Evolutionary conservation across 2,888 invertebrate species (phyloP), one percentile per base, ranked within the genome.

Genomic region (Scaptomyza tumidula): DNA sequence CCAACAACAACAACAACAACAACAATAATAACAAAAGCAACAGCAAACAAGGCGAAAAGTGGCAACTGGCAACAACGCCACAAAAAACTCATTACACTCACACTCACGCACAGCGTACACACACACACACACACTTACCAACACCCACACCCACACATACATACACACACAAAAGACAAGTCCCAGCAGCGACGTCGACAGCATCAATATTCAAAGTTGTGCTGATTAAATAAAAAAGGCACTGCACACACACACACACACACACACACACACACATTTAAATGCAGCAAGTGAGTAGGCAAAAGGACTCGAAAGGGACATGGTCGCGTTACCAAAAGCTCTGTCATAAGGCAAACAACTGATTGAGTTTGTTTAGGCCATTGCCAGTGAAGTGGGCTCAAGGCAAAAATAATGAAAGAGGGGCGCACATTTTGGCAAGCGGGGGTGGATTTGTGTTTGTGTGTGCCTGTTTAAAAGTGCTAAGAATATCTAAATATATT

Each of bases 361-460:
- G 80, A 80, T 80, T 80, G 81, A 80, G 80, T 78, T 78, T 75
- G 75, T 78, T 80, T 76, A 80, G 77, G 76, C 75, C 72, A 69
- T 72, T 72, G 69, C 73, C 72, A 72, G 60, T 50, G 63, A 48
- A 61, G 49, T 44, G 64, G 60, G 58, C 52, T 56, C 37, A 29
- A 29, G 29, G 14, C 52, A 41, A 13, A 4, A 29, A 7, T 6
- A 13, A 14, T 24, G 24, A 24, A 24, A 5, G 24, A 24, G 24
- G 10, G 24, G 10, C 11, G 19, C 39, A 37, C 2, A 39, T 33
- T 16, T 27, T 49, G 16, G 2, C 46, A 44, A 29, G 64, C 35
- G 14, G 54, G 57, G 31, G 55, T 37, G 11, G 41, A 44, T 45
- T 9, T 14, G 14, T 37, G 1, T 33, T 9, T 29, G 41, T 50